A percentile compares a stretch with the other conserved stretches of the same genome.
Conservation (phyloP, 2,113 vertebrate species). For the Prunella fulvescens region DNA sequence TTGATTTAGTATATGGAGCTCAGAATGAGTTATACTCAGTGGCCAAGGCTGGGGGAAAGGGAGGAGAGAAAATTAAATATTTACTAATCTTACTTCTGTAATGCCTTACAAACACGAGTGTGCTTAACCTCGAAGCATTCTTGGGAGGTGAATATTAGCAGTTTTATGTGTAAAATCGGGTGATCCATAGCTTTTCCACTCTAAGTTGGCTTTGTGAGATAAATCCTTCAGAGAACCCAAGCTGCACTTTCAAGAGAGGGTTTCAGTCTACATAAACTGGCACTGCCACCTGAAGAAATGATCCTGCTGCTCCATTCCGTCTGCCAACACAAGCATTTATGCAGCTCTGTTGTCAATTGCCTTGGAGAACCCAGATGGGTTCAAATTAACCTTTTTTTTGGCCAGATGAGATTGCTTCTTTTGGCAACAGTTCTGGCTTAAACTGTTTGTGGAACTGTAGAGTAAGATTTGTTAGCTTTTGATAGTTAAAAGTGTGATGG, state of each 20-base stretch:
- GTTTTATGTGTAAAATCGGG: not conserved
- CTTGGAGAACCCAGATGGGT: not conserved
- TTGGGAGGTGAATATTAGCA: conserved; percentile 17
- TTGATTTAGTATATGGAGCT: not conserved
- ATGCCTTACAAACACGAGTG: not conserved
- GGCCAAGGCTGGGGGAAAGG: not conserved
- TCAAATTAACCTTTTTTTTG: conserved; percentile 39
- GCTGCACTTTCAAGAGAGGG: not conserved
- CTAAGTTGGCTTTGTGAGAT: not conserved
- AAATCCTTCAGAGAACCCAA: not conserved
- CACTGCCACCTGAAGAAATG: conserved; percentile 35
- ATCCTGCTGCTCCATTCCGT: not conserved
- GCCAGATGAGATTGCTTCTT: conserved; percentile 34
- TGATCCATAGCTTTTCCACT: not conserved
- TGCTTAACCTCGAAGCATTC: not conserved
- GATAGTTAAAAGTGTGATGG: conserved; percentile 23
- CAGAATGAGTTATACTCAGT: not conserved
- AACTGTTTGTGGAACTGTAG: conserved; percentile 35
- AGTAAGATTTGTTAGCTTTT: conserved; percentile 46
- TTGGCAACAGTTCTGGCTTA: conserved; percentile 28
- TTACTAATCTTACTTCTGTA: conserved; percentile 11
- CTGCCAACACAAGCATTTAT: conserved; percentile 52
- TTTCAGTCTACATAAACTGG: conserved; percentile 6
- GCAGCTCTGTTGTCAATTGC: conserved; percentile 13
- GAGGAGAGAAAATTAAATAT: conserved; percentile 38